phyloP scores from a whole-genome alignment of 2,888 invertebrate genomes.

The Aelia acuminata region DNA sequence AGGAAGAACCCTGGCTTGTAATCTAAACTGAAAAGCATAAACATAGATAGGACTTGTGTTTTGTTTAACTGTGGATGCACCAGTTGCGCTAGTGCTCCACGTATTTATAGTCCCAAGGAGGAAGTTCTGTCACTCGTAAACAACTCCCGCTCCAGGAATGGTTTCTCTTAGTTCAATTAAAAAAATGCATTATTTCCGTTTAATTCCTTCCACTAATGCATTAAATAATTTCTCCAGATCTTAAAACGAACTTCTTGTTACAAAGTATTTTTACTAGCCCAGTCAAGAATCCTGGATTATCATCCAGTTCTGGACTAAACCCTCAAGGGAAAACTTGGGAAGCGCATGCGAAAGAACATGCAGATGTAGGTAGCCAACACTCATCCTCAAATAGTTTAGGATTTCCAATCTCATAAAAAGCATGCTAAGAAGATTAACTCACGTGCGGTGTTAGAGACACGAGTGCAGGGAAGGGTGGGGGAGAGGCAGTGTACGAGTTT shows the following conservation, averaged over 20 bases:
- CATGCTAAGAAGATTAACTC: background rate
- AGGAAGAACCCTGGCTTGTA: conserved; percentile 2
- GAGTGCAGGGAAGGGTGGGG: background rate
- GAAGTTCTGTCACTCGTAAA: conserved; percentile 23
- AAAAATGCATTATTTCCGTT: no score
- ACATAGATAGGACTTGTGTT: conserved; percentile 6
- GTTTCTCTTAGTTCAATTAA: conserved; percentile 13
- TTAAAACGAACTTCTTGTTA: no score
- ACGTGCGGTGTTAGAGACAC: background rate
- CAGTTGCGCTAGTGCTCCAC: background rate
- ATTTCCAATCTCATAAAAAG: background rate
- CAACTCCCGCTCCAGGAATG: background rate
- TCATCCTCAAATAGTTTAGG: background rate
- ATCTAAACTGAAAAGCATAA: conserved; percentile 32
- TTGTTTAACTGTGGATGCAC: conserved; percentile 22
- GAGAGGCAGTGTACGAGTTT: background rate
- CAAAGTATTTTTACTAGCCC: no score
- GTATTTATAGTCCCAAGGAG: conserved; percentile 16
- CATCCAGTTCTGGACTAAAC: background rate
- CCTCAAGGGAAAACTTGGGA: background rate
- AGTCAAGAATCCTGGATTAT: no score
- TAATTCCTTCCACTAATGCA: no score
- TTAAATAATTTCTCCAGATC: no score
- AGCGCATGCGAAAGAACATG: background rate
- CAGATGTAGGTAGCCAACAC: background rate